Evolutionary conservation across 2,888 invertebrate genomes (phyloP).

Genomic region (Aricia artaxerxes): DNA sequence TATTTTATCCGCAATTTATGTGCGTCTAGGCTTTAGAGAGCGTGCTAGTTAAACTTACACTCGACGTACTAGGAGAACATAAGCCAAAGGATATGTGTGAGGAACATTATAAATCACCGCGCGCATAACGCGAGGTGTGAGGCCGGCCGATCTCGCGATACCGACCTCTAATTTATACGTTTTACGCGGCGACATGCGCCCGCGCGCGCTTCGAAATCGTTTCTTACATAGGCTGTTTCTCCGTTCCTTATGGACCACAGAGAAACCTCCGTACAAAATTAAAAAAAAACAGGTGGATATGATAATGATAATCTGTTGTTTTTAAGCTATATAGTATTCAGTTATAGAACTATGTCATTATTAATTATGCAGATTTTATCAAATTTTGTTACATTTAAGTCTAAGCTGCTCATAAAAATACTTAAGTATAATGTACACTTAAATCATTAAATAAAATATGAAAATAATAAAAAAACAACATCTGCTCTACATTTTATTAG

Average conservation of each 20-base stretch:
- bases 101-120: conserved; percentile 68
- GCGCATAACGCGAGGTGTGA: conserved; percentile 78
- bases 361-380: background rate
- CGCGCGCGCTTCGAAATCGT: conserved; percentile 54
- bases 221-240: conserved; percentile 54
- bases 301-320: background rate
- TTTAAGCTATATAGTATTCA: background rate
- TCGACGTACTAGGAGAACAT: conserved; percentile 61
- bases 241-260: conserved; percentile 37
- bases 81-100: conserved; percentile 53
- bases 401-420: background rate
- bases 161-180: conserved; percentile 75
- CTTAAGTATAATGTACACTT: background rate
- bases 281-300: background rate
- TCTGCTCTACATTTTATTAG: conserved; percentile 18
- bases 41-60: conserved; percentile 33
- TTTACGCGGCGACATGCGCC: conserved; percentile 77
- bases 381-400: background rate
- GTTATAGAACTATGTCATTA: background rate
- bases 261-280: background rate
- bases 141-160: conserved; percentile 76
- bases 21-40: conserved; percentile 25
- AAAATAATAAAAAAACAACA: conserved; percentile 2
- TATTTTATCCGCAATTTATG: conserved; percentile 19
- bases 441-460: background rate